Conservation (phyloP, 2,113 vertebrate genomes). For the Leptodactylus fuscus region DNA sequence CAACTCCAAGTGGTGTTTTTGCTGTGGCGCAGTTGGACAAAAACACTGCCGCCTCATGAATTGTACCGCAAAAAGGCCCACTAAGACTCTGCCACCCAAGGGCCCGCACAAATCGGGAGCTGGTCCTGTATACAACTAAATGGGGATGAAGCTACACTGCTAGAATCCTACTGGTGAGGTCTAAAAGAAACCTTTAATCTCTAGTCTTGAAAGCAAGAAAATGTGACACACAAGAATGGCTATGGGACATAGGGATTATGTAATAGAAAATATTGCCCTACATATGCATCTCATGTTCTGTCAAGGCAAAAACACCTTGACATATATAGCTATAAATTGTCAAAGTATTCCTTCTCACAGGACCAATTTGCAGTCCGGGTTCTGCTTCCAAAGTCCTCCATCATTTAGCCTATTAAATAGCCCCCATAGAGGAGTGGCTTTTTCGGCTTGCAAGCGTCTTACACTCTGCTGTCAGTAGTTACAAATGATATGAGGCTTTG, state of each 20-base stretch:
- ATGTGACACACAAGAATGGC: not conserved
- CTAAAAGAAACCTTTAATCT: no score
- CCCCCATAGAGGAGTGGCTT: constrained; percentile 11
- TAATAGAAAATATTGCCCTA: not conserved
- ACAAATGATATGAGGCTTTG: constrained; percentile 30
- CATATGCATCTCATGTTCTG: not conserved
- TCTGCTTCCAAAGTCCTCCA: not conserved
- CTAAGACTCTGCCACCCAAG: no score
- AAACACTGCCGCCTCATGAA: no score
- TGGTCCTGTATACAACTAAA: no score
- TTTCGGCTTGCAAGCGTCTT: not conserved
- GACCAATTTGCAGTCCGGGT: constrained; percentile 10
- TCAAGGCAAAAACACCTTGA: not conserved
- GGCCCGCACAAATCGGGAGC: no score
- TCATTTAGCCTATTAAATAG: constrained; percentile 30
- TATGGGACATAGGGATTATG: not conserved
- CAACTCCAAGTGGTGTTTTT: no score
- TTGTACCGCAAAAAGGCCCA: no score
- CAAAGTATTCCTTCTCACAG: not conserved
- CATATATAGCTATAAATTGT: not conserved
- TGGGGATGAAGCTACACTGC: no score
- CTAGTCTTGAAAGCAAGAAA: not conserved
- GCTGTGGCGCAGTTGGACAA: no score
- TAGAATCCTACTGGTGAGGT: no score
- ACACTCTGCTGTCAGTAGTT: constrained; percentile 26